These are phyloP conservation scores for Lophochroa leadbeateri DNA, from an alignment of 2,113 vertebrate species.

Conservation along the genomic window DNA sequence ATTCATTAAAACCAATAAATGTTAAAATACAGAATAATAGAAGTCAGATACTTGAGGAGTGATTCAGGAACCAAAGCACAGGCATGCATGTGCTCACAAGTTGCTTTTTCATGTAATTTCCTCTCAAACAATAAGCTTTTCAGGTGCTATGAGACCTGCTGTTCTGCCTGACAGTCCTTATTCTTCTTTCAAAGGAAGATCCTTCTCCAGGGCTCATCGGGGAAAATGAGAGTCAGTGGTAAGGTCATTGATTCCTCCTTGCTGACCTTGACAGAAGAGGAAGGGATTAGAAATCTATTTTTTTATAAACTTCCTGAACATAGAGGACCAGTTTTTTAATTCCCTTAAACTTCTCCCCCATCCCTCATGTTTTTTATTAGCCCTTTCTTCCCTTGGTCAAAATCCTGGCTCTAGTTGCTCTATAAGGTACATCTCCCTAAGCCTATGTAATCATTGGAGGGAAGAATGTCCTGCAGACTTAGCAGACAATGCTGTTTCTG, in stretches of 20 bases:
- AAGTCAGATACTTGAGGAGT: background rate
- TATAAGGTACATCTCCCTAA: background rate
- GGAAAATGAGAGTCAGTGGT: background rate
- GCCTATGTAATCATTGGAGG: background rate
- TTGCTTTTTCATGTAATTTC: background rate
- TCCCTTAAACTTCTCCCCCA: background rate
- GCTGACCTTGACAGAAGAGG: background rate
- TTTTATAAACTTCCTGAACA: background rate
- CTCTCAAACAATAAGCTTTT: background rate
- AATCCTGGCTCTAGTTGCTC: background rate
- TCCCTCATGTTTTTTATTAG: background rate
- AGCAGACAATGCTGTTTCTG: slow-evolving; percentile 10
- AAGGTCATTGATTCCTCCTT: background rate
- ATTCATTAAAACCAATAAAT: background rate
- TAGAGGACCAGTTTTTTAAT: background rate
- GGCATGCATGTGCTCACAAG: background rate
- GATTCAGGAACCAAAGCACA: background rate
- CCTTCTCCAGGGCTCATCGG: background rate
- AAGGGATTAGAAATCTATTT: background rate
- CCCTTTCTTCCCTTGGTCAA: background rate
- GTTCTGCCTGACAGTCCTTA: background rate
- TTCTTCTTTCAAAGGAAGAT: background rate
- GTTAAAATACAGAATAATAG: background rate
- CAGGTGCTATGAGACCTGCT: background rate
- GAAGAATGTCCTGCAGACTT: slow-evolving; percentile 28